A percentile compares a stretch with the other conserved stretches of the same genome.
Conservation (phyloP, 2,888 invertebrate species). For the Neoascia interrupta region DNA sequence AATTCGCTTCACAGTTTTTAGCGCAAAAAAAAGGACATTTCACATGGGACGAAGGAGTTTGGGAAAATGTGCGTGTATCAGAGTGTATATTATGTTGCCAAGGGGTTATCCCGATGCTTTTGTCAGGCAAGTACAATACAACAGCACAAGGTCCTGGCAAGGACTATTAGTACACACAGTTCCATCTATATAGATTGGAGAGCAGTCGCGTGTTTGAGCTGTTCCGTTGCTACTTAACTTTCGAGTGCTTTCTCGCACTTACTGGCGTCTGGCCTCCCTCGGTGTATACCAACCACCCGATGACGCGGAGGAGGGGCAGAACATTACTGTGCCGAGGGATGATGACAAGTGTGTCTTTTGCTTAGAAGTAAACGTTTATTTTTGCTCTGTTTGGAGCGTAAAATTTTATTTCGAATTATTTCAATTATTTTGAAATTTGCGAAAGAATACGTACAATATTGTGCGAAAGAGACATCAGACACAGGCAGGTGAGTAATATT, state of each 20-base stretch:
- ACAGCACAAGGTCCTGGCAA: constrained; percentile 38
- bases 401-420: too few relatives aligned
- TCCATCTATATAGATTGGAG: too few relatives aligned
- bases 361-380: neutral
- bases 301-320: neutral
- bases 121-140: constrained; percentile 33
- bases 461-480: too few relatives aligned
- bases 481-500: too few relatives aligned
- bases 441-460: too few relatives aligned
- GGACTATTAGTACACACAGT: constrained; percentile 35
- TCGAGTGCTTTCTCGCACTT: constrained; percentile 62
- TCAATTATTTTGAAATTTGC: constrained; percentile 50
- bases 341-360: neutral
- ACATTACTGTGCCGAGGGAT: neutral
- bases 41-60: too few relatives aligned
- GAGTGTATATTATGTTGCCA: constrained; percentile 25
- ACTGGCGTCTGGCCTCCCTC: constrained; percentile 56
- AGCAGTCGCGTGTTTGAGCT: constrained; percentile 37
- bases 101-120: constrained; percentile 26
- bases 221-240: constrained; percentile 56
- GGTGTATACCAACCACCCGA: too few relatives aligned
- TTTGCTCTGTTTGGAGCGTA: too few relatives aligned
- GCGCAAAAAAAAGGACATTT: constrained; percentile 34
- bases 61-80: constrained; percentile 39
- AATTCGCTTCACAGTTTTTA: constrained; percentile 55